A percentile compares a stretch with the other conserved stretches of the same genome.
Evolutionary conservation across 2,888 invertebrate genomes (phyloP).

Genomic region (Dioctria rufipes): DNA sequence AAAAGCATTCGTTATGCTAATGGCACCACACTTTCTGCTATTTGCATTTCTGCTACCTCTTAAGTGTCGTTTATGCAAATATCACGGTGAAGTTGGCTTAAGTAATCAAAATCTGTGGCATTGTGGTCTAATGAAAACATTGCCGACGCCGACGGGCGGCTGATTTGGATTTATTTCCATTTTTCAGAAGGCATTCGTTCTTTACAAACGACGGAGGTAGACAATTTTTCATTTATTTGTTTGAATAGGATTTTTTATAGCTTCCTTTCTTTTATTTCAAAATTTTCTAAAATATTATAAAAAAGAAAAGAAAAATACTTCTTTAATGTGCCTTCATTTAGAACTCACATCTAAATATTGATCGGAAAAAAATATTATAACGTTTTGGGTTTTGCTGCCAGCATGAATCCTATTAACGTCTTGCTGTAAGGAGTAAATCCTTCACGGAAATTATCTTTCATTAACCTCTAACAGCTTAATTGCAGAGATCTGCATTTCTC

Average conservation of each 20-base stretch:
- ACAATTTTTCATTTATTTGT: constrained; percentile 32
- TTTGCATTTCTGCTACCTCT: constrained; percentile 48
- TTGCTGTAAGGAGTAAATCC: no score
- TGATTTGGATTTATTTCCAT: constrained; percentile 14
- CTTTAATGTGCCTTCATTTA: background rate
- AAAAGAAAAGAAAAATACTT: background rate
- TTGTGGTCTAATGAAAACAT: constrained; percentile 38
- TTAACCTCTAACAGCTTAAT: constrained; percentile 31
- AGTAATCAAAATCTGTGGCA: constrained; percentile 31
- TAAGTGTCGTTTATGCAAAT: constrained; percentile 50
- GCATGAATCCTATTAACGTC: no score
- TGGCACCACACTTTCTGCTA: constrained; percentile 21
- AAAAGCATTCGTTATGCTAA: constrained; percentile 37
- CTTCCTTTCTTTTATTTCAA: background rate
- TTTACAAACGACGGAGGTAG: background rate
- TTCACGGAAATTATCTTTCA: background rate
- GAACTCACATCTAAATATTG: no score
- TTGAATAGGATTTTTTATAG: constrained; percentile 15
- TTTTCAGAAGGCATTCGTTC: background rate
- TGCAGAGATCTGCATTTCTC: constrained; percentile 18
- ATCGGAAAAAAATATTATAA: no score
- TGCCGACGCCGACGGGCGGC: constrained; percentile 11
- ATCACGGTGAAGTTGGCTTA: constrained; percentile 1
- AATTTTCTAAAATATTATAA: background rate
- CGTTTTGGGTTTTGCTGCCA: no score